A percentile compares a stretch with the other conserved stretches of the same genome.
Conservation (phyloP, 2,888 invertebrate genomes). For the Mythimna impura region DNA sequence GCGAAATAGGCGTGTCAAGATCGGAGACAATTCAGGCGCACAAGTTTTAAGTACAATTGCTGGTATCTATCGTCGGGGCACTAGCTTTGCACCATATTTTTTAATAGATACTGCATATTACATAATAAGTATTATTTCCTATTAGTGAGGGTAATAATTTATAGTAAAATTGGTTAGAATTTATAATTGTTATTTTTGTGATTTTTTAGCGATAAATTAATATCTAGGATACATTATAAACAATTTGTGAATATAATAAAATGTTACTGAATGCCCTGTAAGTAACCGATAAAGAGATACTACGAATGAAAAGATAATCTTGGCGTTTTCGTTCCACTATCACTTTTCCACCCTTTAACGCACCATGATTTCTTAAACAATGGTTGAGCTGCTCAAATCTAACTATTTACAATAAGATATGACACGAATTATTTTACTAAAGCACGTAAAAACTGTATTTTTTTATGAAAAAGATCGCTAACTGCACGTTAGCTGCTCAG, state of each 20-base stretch:
- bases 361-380: not conserved
- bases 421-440: not conserved
- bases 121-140: not conserved
- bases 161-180: conserved; percentile 3
- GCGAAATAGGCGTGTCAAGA: too few species aligned
- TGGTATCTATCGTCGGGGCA: too few species aligned
- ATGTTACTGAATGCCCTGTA: not conserved
- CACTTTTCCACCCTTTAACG: conserved; percentile 1
- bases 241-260: not conserved
- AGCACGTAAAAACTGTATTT: not conserved
- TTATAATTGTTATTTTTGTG: not conserved
- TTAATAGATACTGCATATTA: not conserved
- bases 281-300: not conserved
- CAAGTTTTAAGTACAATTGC: too few species aligned
- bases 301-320: conserved; percentile 1
- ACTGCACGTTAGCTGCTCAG: too few species aligned
- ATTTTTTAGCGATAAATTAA: not conserved
- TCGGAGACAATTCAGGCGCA: too few species aligned
- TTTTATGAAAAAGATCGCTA: not conserved
- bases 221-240: not conserved
- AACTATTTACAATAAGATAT: not conserved
- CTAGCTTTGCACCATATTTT: too few species aligned
- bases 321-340: not conserved
- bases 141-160: not conserved
- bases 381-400: not conserved